Percentiles rank a stretch among this genome's conserved stretches.
Conservation (phyloP, 2,888 invertebrate genomes). For the Biston stratarius region DNA sequence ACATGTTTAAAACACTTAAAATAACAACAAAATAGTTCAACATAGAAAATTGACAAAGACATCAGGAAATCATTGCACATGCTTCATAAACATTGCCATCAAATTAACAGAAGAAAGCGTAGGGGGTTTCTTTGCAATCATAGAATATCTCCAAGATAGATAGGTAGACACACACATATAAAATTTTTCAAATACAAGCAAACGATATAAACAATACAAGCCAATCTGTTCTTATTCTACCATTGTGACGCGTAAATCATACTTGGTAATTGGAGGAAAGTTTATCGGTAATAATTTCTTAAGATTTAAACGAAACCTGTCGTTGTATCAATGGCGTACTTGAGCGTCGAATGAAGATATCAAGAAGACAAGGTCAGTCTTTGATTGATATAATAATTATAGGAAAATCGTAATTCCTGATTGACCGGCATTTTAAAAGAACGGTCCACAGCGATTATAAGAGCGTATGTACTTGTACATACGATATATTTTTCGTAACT, state of each 20-base stretch:
- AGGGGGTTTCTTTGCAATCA: conserved; percentile 1
- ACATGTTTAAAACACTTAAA: no score
- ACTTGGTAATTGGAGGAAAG: conserved; percentile 20
- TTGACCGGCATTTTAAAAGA: no score
- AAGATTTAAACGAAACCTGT: conserved; percentile 38
- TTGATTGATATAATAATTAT: no score
- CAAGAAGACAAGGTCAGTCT: conserved; percentile 10
- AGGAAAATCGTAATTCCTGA: no score
- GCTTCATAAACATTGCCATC: no score
- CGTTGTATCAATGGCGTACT: conserved; percentile 34
- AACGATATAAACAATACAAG: background rate
- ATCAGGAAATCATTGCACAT: no score
- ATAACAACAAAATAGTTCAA: no score
- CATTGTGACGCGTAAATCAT: conserved; percentile 27
- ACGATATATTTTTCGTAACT: no score
- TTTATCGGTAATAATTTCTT: conserved; percentile 35
- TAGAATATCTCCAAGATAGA: conserved; percentile 6
- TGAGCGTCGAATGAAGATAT: conserved; percentile 30
- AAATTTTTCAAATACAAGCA: conserved; percentile 21
- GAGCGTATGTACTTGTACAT: no score
- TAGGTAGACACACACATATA: conserved; percentile 13
- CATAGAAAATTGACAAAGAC: no score
- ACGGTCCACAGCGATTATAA: no score
- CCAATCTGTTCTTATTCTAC: conserved; percentile 15
- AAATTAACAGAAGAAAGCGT: conserved; percentile 4